Evolutionary conservation across 2,113 vertebrate genomes (phyloP).

Genomic region (Sphaerodactylus townsendi): DNA sequence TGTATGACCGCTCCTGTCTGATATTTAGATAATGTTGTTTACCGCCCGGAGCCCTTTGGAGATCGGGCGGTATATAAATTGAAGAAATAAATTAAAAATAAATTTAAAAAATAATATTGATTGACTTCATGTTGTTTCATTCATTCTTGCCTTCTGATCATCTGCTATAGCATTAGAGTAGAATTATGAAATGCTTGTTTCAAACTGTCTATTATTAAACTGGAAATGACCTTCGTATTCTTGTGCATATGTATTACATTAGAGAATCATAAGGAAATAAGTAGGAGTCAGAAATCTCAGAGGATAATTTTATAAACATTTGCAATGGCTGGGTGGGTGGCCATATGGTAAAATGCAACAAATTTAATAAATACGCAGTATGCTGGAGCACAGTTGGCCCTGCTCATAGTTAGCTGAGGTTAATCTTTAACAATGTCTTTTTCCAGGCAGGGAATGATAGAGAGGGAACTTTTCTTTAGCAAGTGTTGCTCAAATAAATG

Average conservation of each 20-base stretch:
- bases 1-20: too few relatives aligned
- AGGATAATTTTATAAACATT: not conserved
- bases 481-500: not conserved
- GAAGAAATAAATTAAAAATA: too few relatives aligned
- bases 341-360: not conserved
- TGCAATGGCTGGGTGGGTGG: not conserved
- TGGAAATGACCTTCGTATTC: rapidly evolving
- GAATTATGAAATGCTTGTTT: not conserved
- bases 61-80: too few relatives aligned
- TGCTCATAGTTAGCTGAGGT: not conserved
- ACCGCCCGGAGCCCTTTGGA: too few relatives aligned
- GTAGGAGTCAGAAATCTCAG: not conserved
- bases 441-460: not conserved
- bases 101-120: not conserved
- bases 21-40: too few relatives aligned
- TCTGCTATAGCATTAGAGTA: not conserved
- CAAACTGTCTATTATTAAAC: not conserved
- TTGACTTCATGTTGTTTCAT: not conserved
- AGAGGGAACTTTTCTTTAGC: not conserved
- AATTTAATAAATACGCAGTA: not conserved
- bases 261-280: not conserved
- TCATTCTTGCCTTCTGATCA: not conserved
- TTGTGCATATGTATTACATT: not conserved
- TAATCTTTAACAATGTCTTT: not conserved
- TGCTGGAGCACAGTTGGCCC: not conserved